Evolutionary conservation across 2,888 invertebrate genomes (phyloP).

Genomic region (Caenorhabditis becei): DNA sequence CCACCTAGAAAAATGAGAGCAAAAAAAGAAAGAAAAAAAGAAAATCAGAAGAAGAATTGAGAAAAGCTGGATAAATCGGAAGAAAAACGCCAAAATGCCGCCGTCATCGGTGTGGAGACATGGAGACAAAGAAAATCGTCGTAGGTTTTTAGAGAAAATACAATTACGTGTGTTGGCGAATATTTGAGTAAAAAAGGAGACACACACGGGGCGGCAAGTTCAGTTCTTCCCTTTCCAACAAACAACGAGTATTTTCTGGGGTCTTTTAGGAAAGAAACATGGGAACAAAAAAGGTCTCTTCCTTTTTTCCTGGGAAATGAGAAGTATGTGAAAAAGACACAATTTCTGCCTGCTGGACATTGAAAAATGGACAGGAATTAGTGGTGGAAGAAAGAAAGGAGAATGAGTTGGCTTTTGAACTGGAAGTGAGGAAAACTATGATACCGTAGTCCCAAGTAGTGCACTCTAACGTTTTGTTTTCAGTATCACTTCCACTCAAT

Average conservation of each 20-base stretch:
- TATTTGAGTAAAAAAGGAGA: constrained; percentile 54
- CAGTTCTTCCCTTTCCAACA: constrained; percentile 32
- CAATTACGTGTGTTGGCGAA: constrained; percentile 60
- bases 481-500: too few species aligned
- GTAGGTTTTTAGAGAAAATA: constrained; percentile 47
- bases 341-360: not conserved
- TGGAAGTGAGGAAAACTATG: too few species aligned
- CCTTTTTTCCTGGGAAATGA: constrained; percentile 2
- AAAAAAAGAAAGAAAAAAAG: not conserved
- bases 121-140: constrained; percentile 47
- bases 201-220: constrained; percentile 44
- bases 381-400: not conserved
- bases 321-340: constrained; percentile 21
- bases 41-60: not conserved
- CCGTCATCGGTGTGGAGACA: constrained; percentile 35
- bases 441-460: too few species aligned
- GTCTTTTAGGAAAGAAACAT: constrained; percentile 30
- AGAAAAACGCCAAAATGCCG: constrained; percentile 24
- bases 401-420: not conserved
- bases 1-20: not conserved
- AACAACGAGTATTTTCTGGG: constrained; percentile 34
- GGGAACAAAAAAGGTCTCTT: constrained; percentile 19
- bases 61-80: not conserved
- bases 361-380: constrained; percentile 37
- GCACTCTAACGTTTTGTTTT: too few species aligned